Evolutionary conservation across 2,113 vertebrate species (phyloP), one percentile per base, ranked within the genome.

Genomic region (Chaetops frenatus): DNA sequence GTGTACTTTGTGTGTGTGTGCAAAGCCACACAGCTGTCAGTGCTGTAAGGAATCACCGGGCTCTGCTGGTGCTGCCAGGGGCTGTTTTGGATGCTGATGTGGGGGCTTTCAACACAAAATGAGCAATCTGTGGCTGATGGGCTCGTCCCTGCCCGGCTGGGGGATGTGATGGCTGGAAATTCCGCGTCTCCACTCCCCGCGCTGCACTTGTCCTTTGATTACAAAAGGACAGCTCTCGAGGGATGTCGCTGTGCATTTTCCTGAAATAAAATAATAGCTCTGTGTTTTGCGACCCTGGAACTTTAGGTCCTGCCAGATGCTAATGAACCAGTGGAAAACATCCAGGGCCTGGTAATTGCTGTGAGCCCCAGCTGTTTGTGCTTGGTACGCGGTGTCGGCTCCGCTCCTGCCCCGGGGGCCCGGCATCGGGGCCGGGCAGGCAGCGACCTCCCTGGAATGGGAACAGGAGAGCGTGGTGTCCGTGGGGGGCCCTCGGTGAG

Each of bases 221-320:
- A 28, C 69, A 29, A 45, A 90, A 94, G 92, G 85, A 79, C 83
- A 56, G 83, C 91, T 96, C 95, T 96, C 53, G 16, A 83, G 92
- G 90, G 82, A 94, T 29, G 76, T 53, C 11, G 3, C 61, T 36
- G 60, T 50, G 82, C 77, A 11, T 92, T 94, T 94, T 71, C 88
- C 88, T 57, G 87, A 71, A 71, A 90, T 70, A 45, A 94, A 96
- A 93, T 71, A 86, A 81, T 21, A 92, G 88, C 86, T 74, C 86
- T 84, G 91, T 87, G 90, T 88, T 93, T 88, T 51, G 85, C 78
- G 95, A 95, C 94, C 88, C 90, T 90, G 92, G 87, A 88, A 88
- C 94, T 88, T 66, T 74, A 83, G 94, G 90, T 94, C 85, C 82
- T 90, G 88, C 90, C 92, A 92, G 90, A 96, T 96, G 92, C 92